These are phyloP conservation scores for Geodia barretti DNA, from an alignment of 37 sponge, comb jelly and placozoan species.

Conservation along the genomic window DNA sequence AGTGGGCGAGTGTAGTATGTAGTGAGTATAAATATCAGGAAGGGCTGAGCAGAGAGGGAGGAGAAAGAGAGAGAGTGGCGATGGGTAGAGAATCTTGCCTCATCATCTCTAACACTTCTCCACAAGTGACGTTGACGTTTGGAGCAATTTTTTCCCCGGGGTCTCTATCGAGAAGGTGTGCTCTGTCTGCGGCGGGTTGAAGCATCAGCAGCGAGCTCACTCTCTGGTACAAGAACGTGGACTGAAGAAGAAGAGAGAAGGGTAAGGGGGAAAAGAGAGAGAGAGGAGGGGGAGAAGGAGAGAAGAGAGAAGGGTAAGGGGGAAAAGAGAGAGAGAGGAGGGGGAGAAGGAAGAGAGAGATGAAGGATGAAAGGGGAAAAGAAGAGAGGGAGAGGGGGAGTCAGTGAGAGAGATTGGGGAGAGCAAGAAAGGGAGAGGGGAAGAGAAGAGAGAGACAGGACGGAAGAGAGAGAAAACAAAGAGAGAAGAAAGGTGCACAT, in stretches of 20 bases:
- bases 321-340: not conserved
- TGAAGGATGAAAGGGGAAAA: not conserved
- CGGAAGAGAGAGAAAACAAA: no score
- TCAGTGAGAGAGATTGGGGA: no score
- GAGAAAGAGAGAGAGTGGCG: not conserved
- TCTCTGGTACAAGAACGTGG: slow-evolving; percentile 56
- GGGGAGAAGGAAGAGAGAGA: not conserved
- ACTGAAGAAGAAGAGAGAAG: slow-evolving; percentile 12
- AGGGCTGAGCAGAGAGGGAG: not conserved
- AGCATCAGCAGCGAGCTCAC: slow-evolving; percentile 46
- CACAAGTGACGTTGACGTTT: not conserved
- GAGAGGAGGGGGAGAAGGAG: no score
- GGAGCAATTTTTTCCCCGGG: not conserved
- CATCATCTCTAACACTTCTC: slow-evolving; percentile 37
- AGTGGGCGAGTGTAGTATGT: no score
- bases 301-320: not conserved
- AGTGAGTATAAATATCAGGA: not conserved
- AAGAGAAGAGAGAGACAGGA: not conserved
- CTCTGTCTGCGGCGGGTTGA: not conserved
- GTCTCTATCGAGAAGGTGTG: not conserved
- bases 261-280: not conserved
- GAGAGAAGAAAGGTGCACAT: no score
- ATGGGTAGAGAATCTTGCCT: not conserved
- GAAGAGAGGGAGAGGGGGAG: not conserved
- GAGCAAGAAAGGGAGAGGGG: not conserved